Evolutionary conservation across 2,113 vertebrate genomes (phyloP).

Genomic region (Rhinopithecus roxellana): DNA sequence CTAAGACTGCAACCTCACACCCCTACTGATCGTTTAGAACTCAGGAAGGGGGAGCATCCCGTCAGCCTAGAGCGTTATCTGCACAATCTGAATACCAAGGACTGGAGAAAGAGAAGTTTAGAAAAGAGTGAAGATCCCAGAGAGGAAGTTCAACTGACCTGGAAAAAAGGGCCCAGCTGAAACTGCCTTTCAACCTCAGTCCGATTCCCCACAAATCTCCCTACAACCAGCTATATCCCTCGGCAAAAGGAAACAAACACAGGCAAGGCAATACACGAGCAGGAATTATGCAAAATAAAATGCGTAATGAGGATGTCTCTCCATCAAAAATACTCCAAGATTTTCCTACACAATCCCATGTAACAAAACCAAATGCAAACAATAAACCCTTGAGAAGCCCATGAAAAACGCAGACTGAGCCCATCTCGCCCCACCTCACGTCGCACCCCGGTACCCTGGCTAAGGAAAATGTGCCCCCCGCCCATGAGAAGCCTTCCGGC

Average conservation of each 20-base stretch:
- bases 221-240: not conserved
- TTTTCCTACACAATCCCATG: not conserved
- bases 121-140: constrained; percentile 9
- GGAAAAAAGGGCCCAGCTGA: not conserved
- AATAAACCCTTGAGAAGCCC: not conserved
- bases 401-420: not conserved
- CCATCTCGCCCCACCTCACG: not conserved
- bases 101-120: constrained; percentile 49
- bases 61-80: not conserved
- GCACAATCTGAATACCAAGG: not conserved
- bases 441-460: not conserved
- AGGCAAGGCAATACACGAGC: not conserved
- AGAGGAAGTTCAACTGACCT: not conserved
- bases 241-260: not conserved
- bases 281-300: not conserved
- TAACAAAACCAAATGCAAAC: not conserved
- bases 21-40: not conserved
- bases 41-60: not conserved
- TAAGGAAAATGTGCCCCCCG: not conserved
- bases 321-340: not conserved
- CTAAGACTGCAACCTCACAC: not conserved
- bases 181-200: not conserved
- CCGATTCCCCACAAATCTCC: not conserved
- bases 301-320: not conserved
- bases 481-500: not conserved